Evolutionary conservation across 2,797 vertebrate genomes (phyloP), one percentile per base, ranked within the genome.

Genomic region (Babyrousa celebensis): DNA sequence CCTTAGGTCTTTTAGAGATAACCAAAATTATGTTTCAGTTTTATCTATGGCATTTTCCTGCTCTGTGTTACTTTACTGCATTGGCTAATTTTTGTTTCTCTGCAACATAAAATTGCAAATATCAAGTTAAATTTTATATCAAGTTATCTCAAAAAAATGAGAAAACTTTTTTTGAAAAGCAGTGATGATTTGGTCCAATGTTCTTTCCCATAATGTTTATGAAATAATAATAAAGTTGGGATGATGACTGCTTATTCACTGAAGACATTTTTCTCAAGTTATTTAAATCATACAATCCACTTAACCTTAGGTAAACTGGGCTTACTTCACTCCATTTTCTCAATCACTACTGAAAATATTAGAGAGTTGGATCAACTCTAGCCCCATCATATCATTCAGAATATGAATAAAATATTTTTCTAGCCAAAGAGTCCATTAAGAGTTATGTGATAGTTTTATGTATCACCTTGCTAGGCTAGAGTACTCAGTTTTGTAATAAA

Each of bases 31-130:
- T 29, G 86, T 67, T 97, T 97, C 71, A 83, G 27, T 97, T 97
- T 98, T 97, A 94, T 96, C 90, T 98, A 93, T 97, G 94, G 93
- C 94, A 62, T 96, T 97, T 98, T 86, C 92, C 96, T 97, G 92
- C 92, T 97, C 92, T 94, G 48, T 78, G 32, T 95, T 96, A 18
- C 95, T 98, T 98, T 97, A 85, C 94, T 97, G 60, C 65, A 70
- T 93, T 98, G 58, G 68, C 86, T 93, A 79, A 96, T 84, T 96
- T 96, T 95, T 92, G 15, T 79, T 93, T 65, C 40, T 89, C 89
- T 79, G 70, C 67, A 89, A 87, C 58, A 95, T 85, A 95, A 97
- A 98, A 96, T 25, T 91, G n/a, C 91, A 96, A 96, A 52, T 92
- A 97, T 96, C 70, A 94, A 94, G 80, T 97, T 97, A 98, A 36